A percentile compares a stretch with the other conserved stretches of the same genome.
Conservation (phyloP, 2,113 vertebrate species). For the Labrus mixtus region DNA sequence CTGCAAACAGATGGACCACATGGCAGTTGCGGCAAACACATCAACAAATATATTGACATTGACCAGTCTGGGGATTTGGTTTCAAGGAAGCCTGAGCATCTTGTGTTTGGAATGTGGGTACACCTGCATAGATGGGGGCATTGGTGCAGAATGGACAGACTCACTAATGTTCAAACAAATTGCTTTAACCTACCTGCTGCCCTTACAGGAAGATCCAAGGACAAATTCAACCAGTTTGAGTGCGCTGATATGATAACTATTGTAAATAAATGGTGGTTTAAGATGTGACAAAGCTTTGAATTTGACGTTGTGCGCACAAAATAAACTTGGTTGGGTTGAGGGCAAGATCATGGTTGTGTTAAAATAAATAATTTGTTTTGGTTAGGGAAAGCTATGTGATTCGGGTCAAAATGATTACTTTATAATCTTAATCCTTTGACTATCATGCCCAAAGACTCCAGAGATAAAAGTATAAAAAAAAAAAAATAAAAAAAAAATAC, state of each 20-base stretch:
- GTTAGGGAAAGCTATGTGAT: no score
- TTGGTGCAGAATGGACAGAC: not conserved
- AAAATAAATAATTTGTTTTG: no score
- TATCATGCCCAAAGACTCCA: no score
- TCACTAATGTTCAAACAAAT: not conserved
- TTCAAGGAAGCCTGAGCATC: not conserved
- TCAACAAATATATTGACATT: not conserved
- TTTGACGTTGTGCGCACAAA: no score
- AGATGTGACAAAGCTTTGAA: no score
- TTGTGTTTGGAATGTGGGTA: not conserved
- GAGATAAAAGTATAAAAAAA: no score
- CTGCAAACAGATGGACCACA: slow-evolving; percentile 8
- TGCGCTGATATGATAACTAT: not conserved
- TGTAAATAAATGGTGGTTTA: not conserved
- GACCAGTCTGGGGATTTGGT: not conserved
- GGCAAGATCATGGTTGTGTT: no score
- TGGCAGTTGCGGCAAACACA: slow-evolving; percentile 6
- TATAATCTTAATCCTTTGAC: no score
- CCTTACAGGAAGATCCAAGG: not conserved
- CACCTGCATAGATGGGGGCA: not conserved
- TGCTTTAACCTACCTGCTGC: not conserved
- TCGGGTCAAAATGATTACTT: no score
- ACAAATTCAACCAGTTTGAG: not conserved
- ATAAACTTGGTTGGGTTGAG: no score
- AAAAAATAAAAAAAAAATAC: no score